These are phyloP conservation scores for Onychostoma macrolepis DNA, from an alignment of 2,113 vertebrate genomes.

Conservation along the genomic window DNA sequence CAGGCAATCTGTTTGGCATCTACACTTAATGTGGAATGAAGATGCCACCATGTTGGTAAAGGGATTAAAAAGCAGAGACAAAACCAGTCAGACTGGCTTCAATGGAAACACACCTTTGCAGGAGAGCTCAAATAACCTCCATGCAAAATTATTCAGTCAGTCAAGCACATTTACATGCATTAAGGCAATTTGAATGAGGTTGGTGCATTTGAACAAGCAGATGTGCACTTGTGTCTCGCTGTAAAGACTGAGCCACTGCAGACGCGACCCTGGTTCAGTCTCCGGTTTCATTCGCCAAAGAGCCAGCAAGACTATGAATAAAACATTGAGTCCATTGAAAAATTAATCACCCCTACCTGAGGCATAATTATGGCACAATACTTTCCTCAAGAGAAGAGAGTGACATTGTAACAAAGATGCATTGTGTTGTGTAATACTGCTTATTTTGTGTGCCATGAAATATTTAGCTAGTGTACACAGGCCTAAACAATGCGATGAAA, in stretches of 20 bases:
- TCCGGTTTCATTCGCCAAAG: slow-evolving; percentile 61
- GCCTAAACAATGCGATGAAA: slow-evolving; percentile 61
- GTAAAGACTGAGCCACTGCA: slow-evolving; percentile 44
- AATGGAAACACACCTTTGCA: slow-evolving; percentile 10
- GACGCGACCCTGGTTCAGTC: slow-evolving; percentile 34
- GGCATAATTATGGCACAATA: slow-evolving; percentile 73
- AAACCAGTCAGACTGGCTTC: slow-evolving; percentile 37
- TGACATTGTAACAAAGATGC: slow-evolving; percentile 45
- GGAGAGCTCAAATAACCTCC: slow-evolving; percentile 24
- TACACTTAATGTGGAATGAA: slow-evolving; percentile 18
- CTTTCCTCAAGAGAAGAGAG: slow-evolving; percentile 55
- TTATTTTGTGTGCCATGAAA: slow-evolving; percentile 65
- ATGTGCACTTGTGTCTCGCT: slow-evolving; percentile 26
- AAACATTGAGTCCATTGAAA: slow-evolving; percentile 80
- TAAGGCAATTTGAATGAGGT: slow-evolving; percentile 45
- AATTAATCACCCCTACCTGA: slow-evolving; percentile 74
- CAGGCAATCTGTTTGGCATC: slow-evolving; percentile 6
- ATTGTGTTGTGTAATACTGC: slow-evolving; percentile 48
- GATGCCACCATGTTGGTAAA: slow-evolving; percentile 18
- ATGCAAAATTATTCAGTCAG: slow-evolving; percentile 49
- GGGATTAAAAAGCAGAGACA: slow-evolving; percentile 11
- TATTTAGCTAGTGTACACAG: slow-evolving; percentile 66
- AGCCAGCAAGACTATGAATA: slow-evolving; percentile 74
- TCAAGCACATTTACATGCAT: slow-evolving; percentile 49
- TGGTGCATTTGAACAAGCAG: slow-evolving; percentile 33